Base-by-base conservation (phyloP, 1,140 invertebrate genomes). In the Drosophila pruinosa region DNA sequence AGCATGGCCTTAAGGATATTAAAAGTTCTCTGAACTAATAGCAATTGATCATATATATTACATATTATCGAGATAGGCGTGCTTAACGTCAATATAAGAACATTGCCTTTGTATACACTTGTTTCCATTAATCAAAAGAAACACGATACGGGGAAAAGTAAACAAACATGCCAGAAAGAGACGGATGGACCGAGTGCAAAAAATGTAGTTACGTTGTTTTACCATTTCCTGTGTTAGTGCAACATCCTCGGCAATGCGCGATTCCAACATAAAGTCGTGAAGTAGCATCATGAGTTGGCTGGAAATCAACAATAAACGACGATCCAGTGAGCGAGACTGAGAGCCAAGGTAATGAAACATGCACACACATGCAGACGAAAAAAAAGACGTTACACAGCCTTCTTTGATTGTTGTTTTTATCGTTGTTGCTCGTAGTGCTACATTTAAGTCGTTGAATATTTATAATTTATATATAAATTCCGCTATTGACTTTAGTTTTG, bases 141-240 rank as follows among this genome's bases (percentile, higher is more conserved):
- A 54, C n/a, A 54, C 14, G 28, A 21, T 53, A 56, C 28, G 56
- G 24, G 26, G 12, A 50, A 19, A 21, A 41, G 17, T 45, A 45
- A 4, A 41, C 5, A n/a, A 21, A 43, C 10, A 12, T 4, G 52
- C 1, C 2, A 12, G 0, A 28, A 41, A 38, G 28, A 52, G 4
- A 52, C 28, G 28, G 43, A 5, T 10, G 3, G 14, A 61, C 14
- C 2, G 24, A 15, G 24, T n/a, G 17, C 19, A 6, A 15, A 15
- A 22, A 39, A 58, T 28, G 43, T 39, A 52, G 26, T 52, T 53
- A 43, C 26, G n/a, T 43, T 22, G 50, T 48, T 81, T 91, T 91
- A 91, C 89, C 89, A 91, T 91, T 91, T 91, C 89, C 75, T 86
- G 89, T 67, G 83, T 81, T 45, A 91, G 75, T 69, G 83, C 89